These are phyloP conservation scores for Erynnis tages DNA, from an alignment of 2,888 invertebrate genomes.

Conservation along the genomic window DNA sequence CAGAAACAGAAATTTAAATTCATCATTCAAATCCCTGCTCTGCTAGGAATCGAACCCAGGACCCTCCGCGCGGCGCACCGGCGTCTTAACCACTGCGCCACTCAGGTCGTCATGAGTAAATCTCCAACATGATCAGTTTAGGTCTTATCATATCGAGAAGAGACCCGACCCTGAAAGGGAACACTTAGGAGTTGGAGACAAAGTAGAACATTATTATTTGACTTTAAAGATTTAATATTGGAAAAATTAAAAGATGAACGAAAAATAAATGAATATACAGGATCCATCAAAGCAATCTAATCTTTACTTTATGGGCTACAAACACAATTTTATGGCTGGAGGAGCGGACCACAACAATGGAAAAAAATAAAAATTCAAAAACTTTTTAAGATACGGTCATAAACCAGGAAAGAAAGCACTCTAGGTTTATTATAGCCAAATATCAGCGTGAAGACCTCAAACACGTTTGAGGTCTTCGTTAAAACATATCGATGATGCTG, in stretches of 20 bases:
- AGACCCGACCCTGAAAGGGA: too few species aligned
- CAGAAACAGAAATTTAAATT: too few species aligned
- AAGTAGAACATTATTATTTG: too few species aligned
- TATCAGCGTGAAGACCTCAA: constrained; percentile 3
- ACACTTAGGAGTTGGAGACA: too few species aligned
- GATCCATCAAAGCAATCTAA: constrained; percentile 21
- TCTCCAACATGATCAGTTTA: too few species aligned
- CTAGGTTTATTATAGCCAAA: constrained; percentile 13
- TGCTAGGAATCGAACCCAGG: too few species aligned
- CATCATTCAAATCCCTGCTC: too few species aligned
- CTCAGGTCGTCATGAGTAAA: too few species aligned
- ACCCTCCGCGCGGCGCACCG: too few species aligned
- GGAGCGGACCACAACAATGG: constrained; percentile 26
- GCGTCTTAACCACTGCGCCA: too few species aligned
- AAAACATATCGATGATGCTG: neutral
- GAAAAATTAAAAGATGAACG: neutral
- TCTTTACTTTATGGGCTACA: constrained; percentile 28
- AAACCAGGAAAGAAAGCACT: constrained; percentile 1
- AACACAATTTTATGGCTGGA: constrained; percentile 30
- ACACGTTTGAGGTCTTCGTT: neutral
- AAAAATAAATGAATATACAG: too few species aligned
- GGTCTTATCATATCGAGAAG: too few species aligned
- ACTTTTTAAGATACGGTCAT: constrained; percentile 8
- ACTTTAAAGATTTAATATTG: neutral
- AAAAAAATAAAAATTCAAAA: constrained; percentile 15